A percentile compares a stretch with the other conserved stretches of the same genome.
Evolutionary conservation across 2,113 vertebrate genomes (phyloP).

Genomic region (Notarius quadriscutis): DNA sequence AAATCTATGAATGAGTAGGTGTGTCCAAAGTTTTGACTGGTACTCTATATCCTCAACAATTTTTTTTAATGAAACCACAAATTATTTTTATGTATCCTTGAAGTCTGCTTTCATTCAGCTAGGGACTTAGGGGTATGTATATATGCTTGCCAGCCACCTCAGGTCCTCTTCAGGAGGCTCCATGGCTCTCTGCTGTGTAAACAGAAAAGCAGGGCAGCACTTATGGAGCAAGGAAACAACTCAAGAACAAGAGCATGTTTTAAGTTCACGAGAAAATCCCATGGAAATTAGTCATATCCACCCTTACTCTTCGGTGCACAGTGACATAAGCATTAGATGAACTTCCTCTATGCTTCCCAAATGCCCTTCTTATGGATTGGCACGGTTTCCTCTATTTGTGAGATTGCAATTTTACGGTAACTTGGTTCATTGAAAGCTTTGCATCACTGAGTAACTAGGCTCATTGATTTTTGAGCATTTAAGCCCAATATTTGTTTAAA

Average conservation of each 20-base stretch:
- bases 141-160: not conserved
- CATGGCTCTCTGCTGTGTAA: conserved; percentile 44
- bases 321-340: conserved; percentile 7
- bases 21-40: too few relatives aligned
- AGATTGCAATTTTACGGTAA: conserved; percentile 10
- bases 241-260: conserved; percentile 38
- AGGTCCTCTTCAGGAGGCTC: conserved; percentile 10
- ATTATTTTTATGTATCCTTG: not conserved
- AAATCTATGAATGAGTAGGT: too few relatives aligned
- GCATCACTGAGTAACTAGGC: conserved; percentile 26
- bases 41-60: too few relatives aligned
- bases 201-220: conserved; percentile 47
- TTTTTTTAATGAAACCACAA: not conserved
- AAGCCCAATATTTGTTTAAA: not conserved
- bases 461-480: not conserved
- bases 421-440: conserved; percentile 23
- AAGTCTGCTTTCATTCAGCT: conserved; percentile 9
- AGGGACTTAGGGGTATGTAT: not conserved
- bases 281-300: not conserved
- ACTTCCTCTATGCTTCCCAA: not conserved
- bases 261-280: conserved; percentile 16
- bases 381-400: not conserved
- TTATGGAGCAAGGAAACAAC: conserved; percentile 42
- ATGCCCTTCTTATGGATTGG: conserved; percentile 6
- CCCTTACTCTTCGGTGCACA: not conserved